Evolutionary conservation across 2,888 invertebrate genomes (phyloP).

Genomic region (Helleia helle): DNA sequence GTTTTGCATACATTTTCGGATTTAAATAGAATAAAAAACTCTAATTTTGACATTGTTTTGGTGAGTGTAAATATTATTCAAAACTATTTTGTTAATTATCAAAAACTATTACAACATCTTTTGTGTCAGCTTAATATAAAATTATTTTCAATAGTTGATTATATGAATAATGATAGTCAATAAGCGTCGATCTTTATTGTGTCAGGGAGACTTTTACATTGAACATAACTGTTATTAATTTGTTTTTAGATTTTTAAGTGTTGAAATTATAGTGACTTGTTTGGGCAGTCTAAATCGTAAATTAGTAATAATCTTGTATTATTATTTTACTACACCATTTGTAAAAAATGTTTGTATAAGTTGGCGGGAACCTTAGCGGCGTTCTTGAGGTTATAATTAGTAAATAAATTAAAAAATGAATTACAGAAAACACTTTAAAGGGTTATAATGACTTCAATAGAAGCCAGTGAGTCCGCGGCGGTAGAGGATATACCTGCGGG

Average conservation of each 20-base stretch:
- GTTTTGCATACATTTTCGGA: conserved; percentile 50
- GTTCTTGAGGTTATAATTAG: conserved; percentile 21
- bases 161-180: conserved; percentile 27
- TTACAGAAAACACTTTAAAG: not conserved
- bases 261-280: not conserved
- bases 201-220: not conserved
- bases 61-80: conserved; percentile 40
- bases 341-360: conserved; percentile 14
- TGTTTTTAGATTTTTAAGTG: not conserved
- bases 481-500: conserved; percentile 49
- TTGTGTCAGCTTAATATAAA: not conserved
- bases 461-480: conserved; percentile 47
- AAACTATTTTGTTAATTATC: not conserved
- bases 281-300: not conserved
- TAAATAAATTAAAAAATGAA: not conserved
- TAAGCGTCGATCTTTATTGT: conserved; percentile 31
- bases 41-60: conserved; percentile 47
- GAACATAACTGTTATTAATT: not conserved
- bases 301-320: not conserved
- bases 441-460: conserved; percentile 48
- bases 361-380: conserved; percentile 39
- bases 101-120: conserved; percentile 2
- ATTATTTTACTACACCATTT: not conserved
- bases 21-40: conserved; percentile 40
- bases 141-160: not conserved